Conservation (phyloP, 1,140 invertebrate species). For the Tyrophagus putrescentiae region DNA sequence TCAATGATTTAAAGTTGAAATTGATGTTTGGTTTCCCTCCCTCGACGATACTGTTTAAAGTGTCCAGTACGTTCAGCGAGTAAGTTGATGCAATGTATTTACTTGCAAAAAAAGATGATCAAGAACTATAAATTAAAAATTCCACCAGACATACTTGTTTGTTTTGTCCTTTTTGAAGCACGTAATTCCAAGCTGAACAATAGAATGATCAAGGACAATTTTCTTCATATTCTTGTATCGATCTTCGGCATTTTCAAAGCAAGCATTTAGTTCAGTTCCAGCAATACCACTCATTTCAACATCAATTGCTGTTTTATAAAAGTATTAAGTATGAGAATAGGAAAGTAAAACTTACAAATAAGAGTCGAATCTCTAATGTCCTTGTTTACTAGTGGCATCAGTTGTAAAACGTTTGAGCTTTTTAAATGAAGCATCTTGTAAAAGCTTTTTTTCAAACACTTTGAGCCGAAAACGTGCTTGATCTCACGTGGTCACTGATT, state of each 20-base stretch:
- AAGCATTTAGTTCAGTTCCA: too few relatives aligned
- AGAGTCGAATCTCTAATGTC: constrained; percentile 26
- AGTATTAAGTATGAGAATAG: background rate
- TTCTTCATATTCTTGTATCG: too few relatives aligned
- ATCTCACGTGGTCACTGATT: constrained; percentile 24
- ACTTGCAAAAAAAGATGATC: too few relatives aligned
- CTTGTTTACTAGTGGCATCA: constrained; percentile 23
- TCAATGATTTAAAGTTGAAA: constrained; percentile 4
- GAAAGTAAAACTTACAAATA: constrained; percentile 26
- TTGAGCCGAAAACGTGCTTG: constrained; percentile 4
- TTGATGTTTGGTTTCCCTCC: background rate
- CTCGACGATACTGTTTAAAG: background rate
- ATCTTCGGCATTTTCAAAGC: too few relatives aligned
- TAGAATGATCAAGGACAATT: too few relatives aligned
- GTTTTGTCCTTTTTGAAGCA: too few relatives aligned
- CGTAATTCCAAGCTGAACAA: too few relatives aligned
- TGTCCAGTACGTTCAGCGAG: too few relatives aligned
- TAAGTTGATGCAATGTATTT: too few relatives aligned
- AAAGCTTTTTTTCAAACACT: too few relatives aligned
- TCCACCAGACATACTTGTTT: too few relatives aligned
- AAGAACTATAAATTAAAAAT: too few relatives aligned
- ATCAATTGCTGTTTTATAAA: background rate
- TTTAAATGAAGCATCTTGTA: constrained; percentile 27
- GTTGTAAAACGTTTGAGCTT: constrained; percentile 26
- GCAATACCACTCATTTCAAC: background rate